Conservation (phyloP, 2,113 vertebrate species). For the Poeciliopsis prolifica region DNA sequence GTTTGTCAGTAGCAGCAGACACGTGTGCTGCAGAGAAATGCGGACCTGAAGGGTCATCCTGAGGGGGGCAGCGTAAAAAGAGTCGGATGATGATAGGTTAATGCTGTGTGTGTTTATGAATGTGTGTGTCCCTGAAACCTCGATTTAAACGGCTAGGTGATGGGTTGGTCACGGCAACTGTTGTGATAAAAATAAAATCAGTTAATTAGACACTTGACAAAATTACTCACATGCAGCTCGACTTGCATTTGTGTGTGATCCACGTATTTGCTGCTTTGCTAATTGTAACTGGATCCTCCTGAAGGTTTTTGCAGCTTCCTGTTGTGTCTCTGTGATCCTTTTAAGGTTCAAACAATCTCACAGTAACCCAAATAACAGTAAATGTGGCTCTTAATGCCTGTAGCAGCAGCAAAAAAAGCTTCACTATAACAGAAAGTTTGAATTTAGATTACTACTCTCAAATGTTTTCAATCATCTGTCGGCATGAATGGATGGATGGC, state of each 20-base stretch:
- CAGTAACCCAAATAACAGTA: constrained; percentile 52
- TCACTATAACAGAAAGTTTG: background rate
- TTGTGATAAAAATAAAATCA: constrained; percentile 54
- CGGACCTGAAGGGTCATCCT: constrained; percentile 52
- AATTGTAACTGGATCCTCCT: constrained; percentile 63
- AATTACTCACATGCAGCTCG: constrained; percentile 33
- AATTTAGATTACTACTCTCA: background rate
- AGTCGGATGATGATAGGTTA: constrained; percentile 46
- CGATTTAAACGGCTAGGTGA: constrained; percentile 44
- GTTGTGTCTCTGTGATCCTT: constrained; percentile 53
- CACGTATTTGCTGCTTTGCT: constrained; percentile 41
- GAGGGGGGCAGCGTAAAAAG: constrained; percentile 4
- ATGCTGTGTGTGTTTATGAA: constrained; percentile 13
- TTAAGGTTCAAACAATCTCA: constrained; percentile 34
- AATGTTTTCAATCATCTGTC: background rate
- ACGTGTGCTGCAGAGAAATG: constrained; percentile 58
- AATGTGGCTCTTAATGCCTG: background rate
- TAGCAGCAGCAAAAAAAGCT: background rate
- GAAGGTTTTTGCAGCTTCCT: constrained; percentile 62
- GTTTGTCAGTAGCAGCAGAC: constrained; percentile 73
- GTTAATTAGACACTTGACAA: constrained; percentile 32
- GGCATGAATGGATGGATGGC: background rate
- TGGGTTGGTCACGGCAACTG: constrained; percentile 57
- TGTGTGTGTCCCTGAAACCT: constrained; percentile 9
- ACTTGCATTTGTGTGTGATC: constrained; percentile 15